Base-by-base conservation (phyloP, 2,888 invertebrate species). In the Apantesis nais region DNA sequence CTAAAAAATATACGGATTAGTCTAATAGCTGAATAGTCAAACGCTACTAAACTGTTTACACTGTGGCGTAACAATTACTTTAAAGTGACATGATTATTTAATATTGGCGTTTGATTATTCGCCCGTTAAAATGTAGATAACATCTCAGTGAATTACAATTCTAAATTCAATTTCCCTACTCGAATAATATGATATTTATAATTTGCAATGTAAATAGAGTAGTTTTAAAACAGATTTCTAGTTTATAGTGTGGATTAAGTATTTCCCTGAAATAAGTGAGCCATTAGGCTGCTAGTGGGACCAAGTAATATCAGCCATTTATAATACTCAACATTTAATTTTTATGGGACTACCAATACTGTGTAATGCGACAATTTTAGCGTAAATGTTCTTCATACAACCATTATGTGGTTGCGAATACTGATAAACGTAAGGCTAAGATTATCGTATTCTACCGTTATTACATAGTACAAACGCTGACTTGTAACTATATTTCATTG, bases 301-400 rank as follows among this genome's bases (percentile, higher is more conserved):
- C 83, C 81, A 81, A 83, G 69, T 75, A 29, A 75, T 78, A 78
- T 78, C 76, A 74, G 72, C 75, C 67, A 78, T 72, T 67, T 31
- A 12, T 81, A 83, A 81, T 81, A 83, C 81, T 81, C 81, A 79
- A 78, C 63, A 66, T 71, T 78, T 74, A 71, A 72, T 72, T 76
- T 74, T 77, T 72, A 72, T 58, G 34, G 73, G 73, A 80, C 76
- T 67, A 78, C 78, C 73, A 70, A 70, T 74, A 58, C 58, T 29
- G 58, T 29, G 58, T 25, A 58, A 58, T 29, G 16, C 58, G 58
- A 58, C 58, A 29, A 29, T 29, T 58, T 58, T 58, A 16, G 58
- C 29, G 14, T 58, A 25, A 58, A 14, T 4, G 25, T 25, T 25
- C n/a, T 55, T 55, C 25, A 55, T 55, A 11, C 12, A 55, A 55